Percentiles rank a stretch among this genome's conserved stretches.
phyloP scores from a whole-genome alignment of 1,140 invertebrate genomes.

The Pinna nobilis region DNA sequence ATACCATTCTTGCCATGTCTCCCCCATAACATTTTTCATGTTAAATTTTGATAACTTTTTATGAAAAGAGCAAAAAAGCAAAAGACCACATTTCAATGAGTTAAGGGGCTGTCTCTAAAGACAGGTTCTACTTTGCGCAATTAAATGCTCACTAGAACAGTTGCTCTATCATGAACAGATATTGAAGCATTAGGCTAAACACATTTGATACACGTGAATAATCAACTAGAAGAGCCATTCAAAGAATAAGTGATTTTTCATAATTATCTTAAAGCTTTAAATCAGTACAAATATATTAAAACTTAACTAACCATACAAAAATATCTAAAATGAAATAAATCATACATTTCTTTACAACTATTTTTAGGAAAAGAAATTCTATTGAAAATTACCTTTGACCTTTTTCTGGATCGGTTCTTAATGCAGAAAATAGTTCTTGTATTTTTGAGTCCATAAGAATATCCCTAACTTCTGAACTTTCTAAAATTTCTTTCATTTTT shows the following conservation, averaged over 20 bases:
- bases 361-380: neutral
- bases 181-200: no score
- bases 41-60: no score
- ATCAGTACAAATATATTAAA: neutral
- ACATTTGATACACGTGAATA: no score
- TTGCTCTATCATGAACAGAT: no score
- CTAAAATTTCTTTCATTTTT: conserved; percentile 60
- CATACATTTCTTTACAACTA: neutral
- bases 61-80: no score
- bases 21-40: no score
- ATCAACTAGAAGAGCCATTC: no score
- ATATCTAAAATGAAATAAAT: neutral
- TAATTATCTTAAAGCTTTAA: neutral
- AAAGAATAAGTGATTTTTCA: neutral
- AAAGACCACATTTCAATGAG: no score
- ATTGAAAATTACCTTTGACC: conserved; percentile 59
- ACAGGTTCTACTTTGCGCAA: no score
- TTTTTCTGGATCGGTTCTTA: conserved; percentile 57
- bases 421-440: conserved; percentile 54
- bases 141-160: no score
- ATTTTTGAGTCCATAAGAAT: conserved; percentile 62
- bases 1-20: no score
- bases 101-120: no score
- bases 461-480: conserved; percentile 53
- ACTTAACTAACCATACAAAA: neutral